Evolutionary conservation across 1,140 invertebrate species (phyloP).

Genomic region (Bombus terrestris): DNA sequence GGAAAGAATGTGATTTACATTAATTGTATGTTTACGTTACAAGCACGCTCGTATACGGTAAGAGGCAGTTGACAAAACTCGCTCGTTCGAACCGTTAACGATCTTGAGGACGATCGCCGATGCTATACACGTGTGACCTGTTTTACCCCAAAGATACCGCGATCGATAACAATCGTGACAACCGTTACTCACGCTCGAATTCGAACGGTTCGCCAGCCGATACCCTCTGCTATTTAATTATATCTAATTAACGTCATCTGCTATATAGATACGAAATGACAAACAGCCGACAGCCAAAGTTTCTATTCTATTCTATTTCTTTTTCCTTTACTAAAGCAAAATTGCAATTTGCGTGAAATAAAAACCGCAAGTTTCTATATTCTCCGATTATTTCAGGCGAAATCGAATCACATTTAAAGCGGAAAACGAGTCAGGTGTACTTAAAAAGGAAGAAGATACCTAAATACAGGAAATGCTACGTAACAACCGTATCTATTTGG

Average conservation of each 20-base stretch:
- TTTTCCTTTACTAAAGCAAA: not conserved
- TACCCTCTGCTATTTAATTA: slow-evolving; percentile 50
- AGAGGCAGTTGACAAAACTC: slow-evolving; percentile 37
- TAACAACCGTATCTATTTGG: not conserved
- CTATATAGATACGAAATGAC: not conserved
- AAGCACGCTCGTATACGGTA: not conserved
- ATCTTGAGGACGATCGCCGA: slow-evolving; percentile 41
- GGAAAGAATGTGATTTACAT: not conserved
- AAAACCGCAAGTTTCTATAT: not conserved
- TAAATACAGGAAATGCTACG: not conserved
- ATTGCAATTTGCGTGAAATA: too few species aligned
- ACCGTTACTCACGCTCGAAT: slow-evolving; percentile 52
- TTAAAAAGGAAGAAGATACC: not conserved
- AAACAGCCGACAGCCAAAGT: not conserved
- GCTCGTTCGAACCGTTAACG: slow-evolving; percentile 18
- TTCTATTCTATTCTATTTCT: not conserved
- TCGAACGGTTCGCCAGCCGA: slow-evolving; percentile 25
- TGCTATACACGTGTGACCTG: slow-evolving; percentile 29
- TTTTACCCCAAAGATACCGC: slow-evolving; percentile 32
- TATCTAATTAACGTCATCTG: slow-evolving; percentile 51
- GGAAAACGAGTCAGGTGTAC: too few species aligned
- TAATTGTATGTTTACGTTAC: slow-evolving; percentile 33
- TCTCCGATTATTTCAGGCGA: not conserved
- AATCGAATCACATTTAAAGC: not conserved
- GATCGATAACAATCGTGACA: slow-evolving; percentile 56